Percentiles rank a stretch among this genome's conserved stretches.
phyloP scores from a whole-genome alignment of 2,888 invertebrate genomes.

The Limnephilus auricula region DNA sequence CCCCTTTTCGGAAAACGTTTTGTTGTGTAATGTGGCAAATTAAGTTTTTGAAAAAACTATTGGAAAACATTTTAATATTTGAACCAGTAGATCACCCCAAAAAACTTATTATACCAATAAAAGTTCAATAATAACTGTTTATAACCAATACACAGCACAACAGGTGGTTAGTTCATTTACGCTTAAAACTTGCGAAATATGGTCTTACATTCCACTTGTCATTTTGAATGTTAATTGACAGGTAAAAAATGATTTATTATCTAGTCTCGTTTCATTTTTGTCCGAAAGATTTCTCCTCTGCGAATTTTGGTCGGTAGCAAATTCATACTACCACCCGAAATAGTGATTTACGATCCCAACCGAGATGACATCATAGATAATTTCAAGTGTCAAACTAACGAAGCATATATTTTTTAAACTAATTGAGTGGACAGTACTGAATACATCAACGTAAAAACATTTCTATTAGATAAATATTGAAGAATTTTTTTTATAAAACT shows the following conservation, averaged over 20 bases:
- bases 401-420: neutral
- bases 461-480: neutral
- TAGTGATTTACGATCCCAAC: slow-evolving; percentile 2
- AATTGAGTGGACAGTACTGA: neutral
- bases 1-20: too few relatives aligned
- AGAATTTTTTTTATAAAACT: too few relatives aligned
- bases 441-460: neutral
- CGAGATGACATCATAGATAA: neutral
- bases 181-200: neutral
- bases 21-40: too few relatives aligned
- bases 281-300: neutral
- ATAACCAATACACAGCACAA: neutral
- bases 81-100: too few relatives aligned
- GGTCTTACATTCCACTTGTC: neutral
- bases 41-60: too few relatives aligned
- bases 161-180: neutral
- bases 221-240: neutral
- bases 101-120: too few relatives aligned
- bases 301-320: neutral
- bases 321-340: neutral
- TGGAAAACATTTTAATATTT: too few relatives aligned
- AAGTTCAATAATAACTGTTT: neutral
- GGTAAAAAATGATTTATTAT: neutral
- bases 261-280: neutral
- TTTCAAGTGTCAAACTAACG: neutral